A percentile compares a stretch with the other conserved stretches of the same genome.
Conservation (phyloP, 2,888 invertebrate genomes). For the Macroteleia sp. region DNA sequence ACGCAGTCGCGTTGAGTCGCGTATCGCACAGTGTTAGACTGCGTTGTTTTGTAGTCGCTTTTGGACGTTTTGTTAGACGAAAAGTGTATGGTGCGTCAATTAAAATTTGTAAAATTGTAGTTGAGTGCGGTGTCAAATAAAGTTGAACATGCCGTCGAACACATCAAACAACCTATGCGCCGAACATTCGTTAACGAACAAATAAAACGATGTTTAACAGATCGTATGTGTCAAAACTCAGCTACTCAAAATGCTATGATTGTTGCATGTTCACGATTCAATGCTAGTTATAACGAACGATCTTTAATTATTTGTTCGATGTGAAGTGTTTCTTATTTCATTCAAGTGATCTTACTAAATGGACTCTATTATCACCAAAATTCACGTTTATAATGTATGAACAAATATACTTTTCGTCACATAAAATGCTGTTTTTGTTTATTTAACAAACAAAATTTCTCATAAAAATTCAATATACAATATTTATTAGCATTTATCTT, state of each 20-base stretch:
- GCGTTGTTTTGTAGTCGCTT: conserved; percentile 40
- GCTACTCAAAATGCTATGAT: conserved; percentile 7
- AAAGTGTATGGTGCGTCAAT: conserved; percentile 32
- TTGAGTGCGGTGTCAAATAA: conserved; percentile 22
- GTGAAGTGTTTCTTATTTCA: no score
- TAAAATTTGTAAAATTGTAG: conserved; percentile 1
- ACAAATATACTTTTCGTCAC: no score
- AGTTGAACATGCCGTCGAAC: conserved; percentile 12
- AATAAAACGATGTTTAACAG: conserved; percentile 36
- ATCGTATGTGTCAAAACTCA: conserved; percentile 46
- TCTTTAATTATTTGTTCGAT: no score
- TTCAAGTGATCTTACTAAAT: no score
- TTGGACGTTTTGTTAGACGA: conserved; percentile 12
- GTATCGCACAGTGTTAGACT: conserved; percentile 38
- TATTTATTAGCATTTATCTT: no score
- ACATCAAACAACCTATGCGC: background rate
- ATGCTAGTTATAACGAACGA: no score
- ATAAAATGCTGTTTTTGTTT: no score
- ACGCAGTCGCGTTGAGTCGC: conserved; percentile 59
- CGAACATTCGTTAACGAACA: conserved; percentile 4
- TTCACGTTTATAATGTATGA: no score
- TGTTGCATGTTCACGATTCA: conserved; percentile 31
- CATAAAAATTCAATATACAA: no score
- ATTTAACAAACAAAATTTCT: no score
- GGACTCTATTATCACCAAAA: no score